Conservation (phyloP, 2,797 vertebrate species). For the Myotis planiceps region DNA sequence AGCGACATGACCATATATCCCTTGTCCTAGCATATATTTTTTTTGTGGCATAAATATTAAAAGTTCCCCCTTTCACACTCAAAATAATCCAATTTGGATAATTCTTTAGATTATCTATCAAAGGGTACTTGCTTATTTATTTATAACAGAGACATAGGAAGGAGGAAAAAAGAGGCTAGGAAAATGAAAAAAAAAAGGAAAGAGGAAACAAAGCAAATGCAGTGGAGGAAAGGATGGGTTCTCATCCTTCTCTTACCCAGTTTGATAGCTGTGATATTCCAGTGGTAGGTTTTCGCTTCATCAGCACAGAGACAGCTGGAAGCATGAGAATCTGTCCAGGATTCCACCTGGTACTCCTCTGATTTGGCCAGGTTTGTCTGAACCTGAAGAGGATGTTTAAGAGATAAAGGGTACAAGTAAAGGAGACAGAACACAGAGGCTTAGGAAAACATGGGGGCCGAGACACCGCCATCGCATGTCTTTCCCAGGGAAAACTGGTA, state of each 20-base stretch:
- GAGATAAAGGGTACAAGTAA: not conserved
- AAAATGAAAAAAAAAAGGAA: not conserved
- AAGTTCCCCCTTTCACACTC: not conserved
- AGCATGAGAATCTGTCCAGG: conserved; percentile 64
- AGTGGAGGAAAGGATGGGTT: not conserved
- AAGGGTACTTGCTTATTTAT: not conserved
- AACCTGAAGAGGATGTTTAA: not conserved
- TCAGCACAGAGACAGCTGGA: conserved; percentile 89
- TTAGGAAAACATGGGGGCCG: not conserved
- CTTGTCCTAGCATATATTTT: not conserved
- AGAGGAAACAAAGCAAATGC: not conserved
- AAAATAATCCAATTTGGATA: not conserved
- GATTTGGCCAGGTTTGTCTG: conserved; percentile 79
- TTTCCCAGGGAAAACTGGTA: not conserved
- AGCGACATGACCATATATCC: not conserved
- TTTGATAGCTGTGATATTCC: conserved; percentile 83
- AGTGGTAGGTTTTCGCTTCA: conserved; percentile 88
- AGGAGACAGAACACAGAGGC: not conserved
- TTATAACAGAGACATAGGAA: not conserved
- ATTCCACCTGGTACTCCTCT: conserved; percentile 78
- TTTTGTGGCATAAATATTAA: not conserved
- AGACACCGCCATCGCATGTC: not conserved
- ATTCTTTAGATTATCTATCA: not conserved
- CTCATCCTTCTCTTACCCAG: conserved; percentile 22
- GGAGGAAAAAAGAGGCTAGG: not conserved